These are phyloP conservation scores for Rhyacophila brunnea DNA, from an alignment of 1,140 invertebrate species.

Conservation along the genomic window DNA sequence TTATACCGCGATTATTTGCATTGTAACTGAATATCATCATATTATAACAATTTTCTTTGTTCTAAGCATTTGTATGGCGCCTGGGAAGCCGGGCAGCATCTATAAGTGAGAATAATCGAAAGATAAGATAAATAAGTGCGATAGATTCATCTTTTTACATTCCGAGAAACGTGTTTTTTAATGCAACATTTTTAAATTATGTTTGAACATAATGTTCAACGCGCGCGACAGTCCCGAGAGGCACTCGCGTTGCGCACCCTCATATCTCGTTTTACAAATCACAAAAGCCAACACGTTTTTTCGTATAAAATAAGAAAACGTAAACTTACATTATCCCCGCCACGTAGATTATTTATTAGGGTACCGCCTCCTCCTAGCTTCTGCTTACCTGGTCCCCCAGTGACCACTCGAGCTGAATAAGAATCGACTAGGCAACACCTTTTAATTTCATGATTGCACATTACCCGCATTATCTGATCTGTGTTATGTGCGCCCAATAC, in stretches of 20 bases:
- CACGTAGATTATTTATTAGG: slow-evolving; percentile 29
- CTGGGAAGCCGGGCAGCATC: no score
- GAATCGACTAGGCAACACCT: slow-evolving; percentile 21
- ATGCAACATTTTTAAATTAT: no score
- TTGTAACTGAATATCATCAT: no score
- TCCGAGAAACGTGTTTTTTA: no score
- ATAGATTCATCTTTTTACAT: no score
- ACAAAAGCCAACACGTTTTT: slow-evolving; percentile 24
- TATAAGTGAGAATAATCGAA: no score
- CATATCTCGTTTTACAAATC: slow-evolving; percentile 32
- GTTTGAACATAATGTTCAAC: not conserved
- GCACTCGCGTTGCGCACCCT: slow-evolving; percentile 17
- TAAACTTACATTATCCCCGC: slow-evolving; percentile 12
- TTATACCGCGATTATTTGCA: no score
- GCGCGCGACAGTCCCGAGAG: slow-evolving; percentile 15
- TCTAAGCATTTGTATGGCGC: no score
- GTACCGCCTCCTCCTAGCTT: slow-evolving; percentile 9
- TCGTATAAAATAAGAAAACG: slow-evolving; percentile 18
- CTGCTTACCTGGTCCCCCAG: slow-evolving; percentile 13
- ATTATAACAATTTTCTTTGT: no score
- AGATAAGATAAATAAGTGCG: no score
- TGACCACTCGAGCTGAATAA: slow-evolving; percentile 12
- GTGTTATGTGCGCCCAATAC: not conserved
- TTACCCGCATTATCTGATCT: slow-evolving; percentile 19
- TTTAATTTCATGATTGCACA: slow-evolving; percentile 21